Base-by-base conservation (phyloP, 2,113 vertebrate species). In the Spea bombifrons region DNA sequence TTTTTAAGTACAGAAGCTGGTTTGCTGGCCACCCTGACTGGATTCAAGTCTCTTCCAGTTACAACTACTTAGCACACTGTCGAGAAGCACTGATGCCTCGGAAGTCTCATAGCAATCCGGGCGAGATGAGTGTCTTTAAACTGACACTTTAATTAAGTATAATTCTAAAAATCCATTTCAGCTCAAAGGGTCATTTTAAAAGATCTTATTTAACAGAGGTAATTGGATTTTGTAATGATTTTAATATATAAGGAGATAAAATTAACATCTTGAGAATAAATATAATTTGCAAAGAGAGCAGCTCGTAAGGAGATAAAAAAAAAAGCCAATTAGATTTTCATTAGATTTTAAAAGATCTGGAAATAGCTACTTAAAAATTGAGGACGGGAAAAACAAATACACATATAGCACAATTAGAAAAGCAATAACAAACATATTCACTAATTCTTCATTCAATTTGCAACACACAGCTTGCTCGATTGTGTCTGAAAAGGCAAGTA, bases 201-300 rank as follows among this genome's bases (percentile, higher is more conserved):
- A 85, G 0, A 83, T 76, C 79, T 77, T 83, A 85, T 16, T 63
- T 81, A 75, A 81, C 73, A 81, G 1, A 80, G 78, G 47, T 87
- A 87, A 88, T 86, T 84, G 75, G 64, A 83, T 87, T 89, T 82
- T 83, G 57, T 75, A 83, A 81, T 85, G 80, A 88, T 71, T 82
- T 86, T 0, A 0, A 81, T 83, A 81, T 88, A 86, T 78, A 83
- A 76, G 63, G 57, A 83, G 84, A 85, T 81, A 86, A 86, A 89
- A 86, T 83, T 81, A 81, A 82, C 73, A 81, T 76, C 74, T 73
- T 17, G 73, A 86, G 77, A 88, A 66, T 81, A 89, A 88, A 81
- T 47, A 74, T 46, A 82, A 79, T 84, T 78, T 83, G 65, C 64
- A 83, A 68, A 65, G 69, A 76, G 73, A 44, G 66, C 30, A 83